Conservation (phyloP, 2,888 invertebrate genomes). For the Tiliacea citrago region DNA sequence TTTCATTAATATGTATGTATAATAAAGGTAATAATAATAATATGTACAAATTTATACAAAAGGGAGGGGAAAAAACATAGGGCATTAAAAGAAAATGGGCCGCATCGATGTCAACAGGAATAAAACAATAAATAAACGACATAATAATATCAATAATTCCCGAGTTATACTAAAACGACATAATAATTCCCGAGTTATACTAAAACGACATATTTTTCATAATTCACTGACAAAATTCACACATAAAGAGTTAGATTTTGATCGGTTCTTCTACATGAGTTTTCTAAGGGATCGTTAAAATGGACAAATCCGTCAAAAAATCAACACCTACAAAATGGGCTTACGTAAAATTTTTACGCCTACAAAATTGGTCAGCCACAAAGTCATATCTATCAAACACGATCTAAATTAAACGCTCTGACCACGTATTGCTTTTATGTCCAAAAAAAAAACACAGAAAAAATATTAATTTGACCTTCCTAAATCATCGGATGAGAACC, state of each 20-base stretch:
- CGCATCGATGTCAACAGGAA: too few species aligned
- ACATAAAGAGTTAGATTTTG: neutral
- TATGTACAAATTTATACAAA: too few species aligned
- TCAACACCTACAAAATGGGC: neutral
- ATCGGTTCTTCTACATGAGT: neutral
- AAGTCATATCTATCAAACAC: conserved; percentile 6
- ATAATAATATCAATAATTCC: neutral
- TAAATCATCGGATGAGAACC: conserved; percentile 40
- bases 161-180: neutral
- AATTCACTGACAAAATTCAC: neutral
- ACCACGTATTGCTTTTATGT: conserved; percentile 8
- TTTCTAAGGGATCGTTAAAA: neutral
- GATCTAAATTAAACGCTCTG: conserved; percentile 35
- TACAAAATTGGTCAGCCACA: neutral
- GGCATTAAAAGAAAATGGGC: too few species aligned
- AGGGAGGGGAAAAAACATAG: too few species aligned
- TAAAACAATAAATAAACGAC: too few species aligned
- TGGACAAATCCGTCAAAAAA: neutral
- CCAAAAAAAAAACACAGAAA: conserved; percentile 12
- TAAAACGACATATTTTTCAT: neutral
- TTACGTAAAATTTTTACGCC: neutral
- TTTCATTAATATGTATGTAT: too few species aligned
- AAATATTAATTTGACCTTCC: conserved; percentile 39
- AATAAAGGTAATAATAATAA: too few species aligned
- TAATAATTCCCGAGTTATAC: neutral